Evolutionary conservation across 2,113 vertebrate species (phyloP).

Genomic region (Paedocypris sp.): DNA sequence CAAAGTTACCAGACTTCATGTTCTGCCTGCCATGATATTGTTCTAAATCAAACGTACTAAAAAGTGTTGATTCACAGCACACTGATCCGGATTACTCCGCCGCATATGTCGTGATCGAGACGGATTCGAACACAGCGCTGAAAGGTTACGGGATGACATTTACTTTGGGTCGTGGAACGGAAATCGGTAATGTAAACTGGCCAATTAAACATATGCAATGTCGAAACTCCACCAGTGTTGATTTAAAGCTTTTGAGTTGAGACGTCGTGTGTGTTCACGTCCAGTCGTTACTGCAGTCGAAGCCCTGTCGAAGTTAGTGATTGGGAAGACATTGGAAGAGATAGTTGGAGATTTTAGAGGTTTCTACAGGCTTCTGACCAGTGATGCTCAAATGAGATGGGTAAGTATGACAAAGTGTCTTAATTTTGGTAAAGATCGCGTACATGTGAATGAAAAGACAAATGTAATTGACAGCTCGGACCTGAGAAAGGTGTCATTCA

Average conservation of each 20-base stretch:
- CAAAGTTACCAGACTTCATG: no score
- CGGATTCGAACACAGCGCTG: constrained; percentile 48
- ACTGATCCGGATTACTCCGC: constrained; percentile 74
- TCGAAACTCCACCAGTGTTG: no score
- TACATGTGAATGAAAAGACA: neutral
- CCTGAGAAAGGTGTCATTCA: constrained; percentile 40
- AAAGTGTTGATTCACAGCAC: constrained; percentile 61
- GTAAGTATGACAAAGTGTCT: constrained; percentile 33
- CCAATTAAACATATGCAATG: neutral
- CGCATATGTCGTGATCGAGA: constrained; percentile 69
- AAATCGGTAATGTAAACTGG: constrained; percentile 62
- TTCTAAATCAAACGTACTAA: no score
- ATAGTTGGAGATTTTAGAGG: constrained; percentile 63
- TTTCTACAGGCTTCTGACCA: constrained; percentile 67
- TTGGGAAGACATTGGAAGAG: constrained; percentile 59
- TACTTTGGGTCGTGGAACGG: constrained; percentile 72
- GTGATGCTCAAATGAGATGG: constrained; percentile 69
- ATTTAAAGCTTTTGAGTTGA: no score
- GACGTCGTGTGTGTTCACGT: neutral
- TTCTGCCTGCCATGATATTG: no score
- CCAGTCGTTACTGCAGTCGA: constrained; percentile 63
- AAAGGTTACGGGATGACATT: constrained; percentile 71
- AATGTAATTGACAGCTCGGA: neutral
- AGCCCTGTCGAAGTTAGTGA: constrained; percentile 51
- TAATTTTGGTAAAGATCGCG: neutral